phyloP scores from a whole-genome alignment of 2,888 invertebrate genomes.

The Ctena decussata region DNA sequence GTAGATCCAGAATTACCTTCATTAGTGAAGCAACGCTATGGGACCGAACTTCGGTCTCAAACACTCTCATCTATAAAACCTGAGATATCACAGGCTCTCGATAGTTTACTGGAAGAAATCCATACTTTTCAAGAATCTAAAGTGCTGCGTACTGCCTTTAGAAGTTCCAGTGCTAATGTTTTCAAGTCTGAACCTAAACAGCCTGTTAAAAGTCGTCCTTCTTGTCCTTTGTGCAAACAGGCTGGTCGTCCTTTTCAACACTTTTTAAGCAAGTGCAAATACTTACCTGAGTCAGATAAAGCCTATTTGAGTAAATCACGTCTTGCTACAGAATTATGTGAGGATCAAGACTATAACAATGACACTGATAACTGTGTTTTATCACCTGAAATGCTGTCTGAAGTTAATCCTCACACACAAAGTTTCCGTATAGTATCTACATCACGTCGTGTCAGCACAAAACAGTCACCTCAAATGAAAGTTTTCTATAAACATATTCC shows the following conservation, averaged over 20 bases:
- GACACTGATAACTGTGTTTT: too few relatives aligned
- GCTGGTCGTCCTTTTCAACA: constrained; percentile 25
- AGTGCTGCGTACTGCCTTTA: constrained; percentile 15
- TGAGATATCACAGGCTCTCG: constrained; percentile 50
- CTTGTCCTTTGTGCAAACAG: constrained; percentile 60
- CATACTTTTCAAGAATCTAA: constrained; percentile 18
- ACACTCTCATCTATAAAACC: constrained; percentile 65
- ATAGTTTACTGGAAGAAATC: constrained; percentile 38
- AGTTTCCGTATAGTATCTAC: not conserved
- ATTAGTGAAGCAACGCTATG: constrained; percentile 66
- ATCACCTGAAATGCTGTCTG: not conserved
- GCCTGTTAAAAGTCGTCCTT: not conserved
- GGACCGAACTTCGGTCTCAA: constrained; percentile 55
- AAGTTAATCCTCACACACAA: not conserved
- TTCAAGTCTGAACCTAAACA: not conserved
- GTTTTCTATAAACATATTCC: constrained; percentile 56
- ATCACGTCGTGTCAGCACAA: constrained; percentile 50
- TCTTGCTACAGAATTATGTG: not conserved
- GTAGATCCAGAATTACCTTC: constrained; percentile 55
- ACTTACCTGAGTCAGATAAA: not conserved
- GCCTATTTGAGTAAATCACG: not conserved
- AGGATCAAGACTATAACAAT: not conserved
- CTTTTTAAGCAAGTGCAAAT: not conserved
- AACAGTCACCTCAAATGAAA: constrained; percentile 15
- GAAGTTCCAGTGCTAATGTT: too few relatives aligned